These are phyloP conservation scores for Cerastis leucographa DNA, from an alignment of 2,888 invertebrate genomes.

Conservation along the genomic window DNA sequence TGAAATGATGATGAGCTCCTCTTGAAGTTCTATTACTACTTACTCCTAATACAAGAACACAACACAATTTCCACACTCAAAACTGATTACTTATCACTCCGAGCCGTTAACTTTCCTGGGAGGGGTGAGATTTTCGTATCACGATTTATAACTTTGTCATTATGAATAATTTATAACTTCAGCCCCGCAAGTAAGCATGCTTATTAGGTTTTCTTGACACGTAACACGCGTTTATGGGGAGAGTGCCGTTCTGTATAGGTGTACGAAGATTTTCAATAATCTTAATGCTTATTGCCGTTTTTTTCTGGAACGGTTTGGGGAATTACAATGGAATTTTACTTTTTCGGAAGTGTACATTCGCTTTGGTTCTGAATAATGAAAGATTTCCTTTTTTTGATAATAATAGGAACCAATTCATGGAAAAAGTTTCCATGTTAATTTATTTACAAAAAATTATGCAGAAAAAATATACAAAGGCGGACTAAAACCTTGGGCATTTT, in stretches of 20 bases:
- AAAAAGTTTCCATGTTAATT: background rate
- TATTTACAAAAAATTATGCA: too few relatives aligned
- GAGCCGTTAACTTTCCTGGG: conserved; percentile 32
- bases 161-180: conserved; percentile 59
- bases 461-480: too few relatives aligned
- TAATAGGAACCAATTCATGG: background rate
- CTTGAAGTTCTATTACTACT: background rate
- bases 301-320: conserved; percentile 1
- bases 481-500: too few relatives aligned
- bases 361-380: background rate
- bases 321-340: background rate
- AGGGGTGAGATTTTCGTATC: conserved; percentile 51
- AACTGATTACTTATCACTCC: conserved; percentile 41
- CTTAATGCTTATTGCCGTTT: conserved; percentile 26
- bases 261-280: conserved; percentile 42
- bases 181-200: conserved; percentile 54
- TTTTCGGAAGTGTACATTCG: background rate
- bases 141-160: conserved; percentile 63
- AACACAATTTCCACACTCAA: conserved; percentile 6
- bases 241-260: conserved; percentile 32
- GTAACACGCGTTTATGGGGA: conserved; percentile 33
- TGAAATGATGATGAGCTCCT: too few relatives aligned
- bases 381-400: background rate
- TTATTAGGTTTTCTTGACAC: conserved; percentile 63
- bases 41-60: background rate